phyloP scores from a whole-genome alignment of 2,797 vertebrate species.

The Acrossocheilus fasciatus region DNA sequence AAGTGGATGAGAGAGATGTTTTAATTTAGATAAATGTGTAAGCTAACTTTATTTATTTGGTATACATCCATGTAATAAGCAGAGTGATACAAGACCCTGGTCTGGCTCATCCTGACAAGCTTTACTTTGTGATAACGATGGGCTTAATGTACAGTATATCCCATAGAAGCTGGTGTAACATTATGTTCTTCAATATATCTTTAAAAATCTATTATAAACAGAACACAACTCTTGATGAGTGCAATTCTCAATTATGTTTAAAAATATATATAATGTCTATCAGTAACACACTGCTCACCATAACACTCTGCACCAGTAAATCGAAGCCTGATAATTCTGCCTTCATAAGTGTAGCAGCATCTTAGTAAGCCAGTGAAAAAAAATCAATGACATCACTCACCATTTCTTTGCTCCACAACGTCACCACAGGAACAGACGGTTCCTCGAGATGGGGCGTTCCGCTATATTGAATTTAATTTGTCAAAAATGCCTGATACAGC shows the following conservation, averaged over 20 bases:
- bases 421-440: constrained; percentile 47
- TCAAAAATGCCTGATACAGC: constrained; percentile 66
- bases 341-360: constrained; percentile 1
- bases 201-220: not conserved
- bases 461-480: constrained; percentile 69
- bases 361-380: not conserved
- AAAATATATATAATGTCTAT: not conserved
- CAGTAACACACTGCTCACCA: not conserved
- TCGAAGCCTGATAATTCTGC: not conserved
- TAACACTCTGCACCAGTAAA: not conserved
- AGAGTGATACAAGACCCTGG: not conserved
- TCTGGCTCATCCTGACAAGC: not conserved
- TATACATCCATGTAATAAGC: not conserved
- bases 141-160: not conserved
- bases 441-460: constrained; percentile 58
- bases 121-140: not conserved
- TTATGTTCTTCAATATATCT: not conserved
- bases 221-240: not conserved
- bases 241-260: not conserved
- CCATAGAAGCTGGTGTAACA: not conserved
- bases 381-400: constrained; percentile 13
- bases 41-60: not conserved
- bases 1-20: not conserved
- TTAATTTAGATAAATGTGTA: not conserved
- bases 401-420: constrained; percentile 21